Percentiles rank a stretch among this genome's conserved stretches.
These are phyloP conservation scores for Peromyscus leucopus DNA, from an alignment of 2,113 vertebrate genomes.

Conservation along the genomic window DNA sequence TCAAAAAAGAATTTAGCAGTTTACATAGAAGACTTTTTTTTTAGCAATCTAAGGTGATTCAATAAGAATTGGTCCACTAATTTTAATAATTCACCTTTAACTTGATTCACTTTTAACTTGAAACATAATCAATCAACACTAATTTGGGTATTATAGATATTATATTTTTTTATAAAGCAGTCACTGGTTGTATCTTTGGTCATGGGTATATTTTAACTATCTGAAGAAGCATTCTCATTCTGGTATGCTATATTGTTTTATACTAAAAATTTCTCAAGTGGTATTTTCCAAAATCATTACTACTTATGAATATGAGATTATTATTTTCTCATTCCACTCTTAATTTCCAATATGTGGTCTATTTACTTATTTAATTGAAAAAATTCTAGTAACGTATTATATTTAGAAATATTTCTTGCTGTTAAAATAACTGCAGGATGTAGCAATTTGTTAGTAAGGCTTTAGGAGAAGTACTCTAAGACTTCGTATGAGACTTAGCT, in stretches of 20 bases:
- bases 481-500: background rate
- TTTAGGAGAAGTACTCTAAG: background rate
- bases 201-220: background rate
- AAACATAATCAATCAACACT: background rate
- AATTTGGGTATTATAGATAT: background rate
- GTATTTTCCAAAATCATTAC: background rate
- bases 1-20: background rate
- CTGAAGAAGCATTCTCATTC: background rate
- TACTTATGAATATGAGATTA: background rate
- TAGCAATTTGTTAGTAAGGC: background rate
- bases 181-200: background rate
- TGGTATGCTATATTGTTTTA: background rate
- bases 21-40: background rate
- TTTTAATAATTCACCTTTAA: constrained; percentile 5
- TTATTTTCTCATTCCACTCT: background rate
- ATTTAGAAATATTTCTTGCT: background rate
- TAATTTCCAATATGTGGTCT: background rate
- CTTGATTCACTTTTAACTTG: background rate
- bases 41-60: background rate
- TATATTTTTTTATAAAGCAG: background rate
- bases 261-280: background rate
- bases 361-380: background rate
- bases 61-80: background rate
- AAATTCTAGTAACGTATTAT: background rate
- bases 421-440: background rate